Percentiles rank a stretch among this genome's conserved stretches.
Evolutionary conservation across 2,113 vertebrate species (phyloP).

Genomic region (Myotis yumanensis): DNA sequence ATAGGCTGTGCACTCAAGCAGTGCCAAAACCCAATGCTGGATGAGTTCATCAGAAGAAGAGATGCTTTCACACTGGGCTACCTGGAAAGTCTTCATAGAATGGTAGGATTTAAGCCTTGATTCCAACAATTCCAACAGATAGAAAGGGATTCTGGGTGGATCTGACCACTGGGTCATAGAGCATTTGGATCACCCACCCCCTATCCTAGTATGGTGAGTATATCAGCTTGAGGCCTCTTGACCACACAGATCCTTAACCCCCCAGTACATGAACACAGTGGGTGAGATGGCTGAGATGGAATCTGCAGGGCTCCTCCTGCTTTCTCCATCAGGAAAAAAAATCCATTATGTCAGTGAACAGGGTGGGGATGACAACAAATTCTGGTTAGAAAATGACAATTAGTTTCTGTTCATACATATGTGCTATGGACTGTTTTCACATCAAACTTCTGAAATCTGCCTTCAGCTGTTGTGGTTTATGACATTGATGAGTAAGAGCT

Average conservation of each 20-base stretch:
- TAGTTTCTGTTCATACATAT: slow-evolving; percentile 22
- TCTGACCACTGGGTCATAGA: background rate
- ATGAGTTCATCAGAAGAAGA: background rate
- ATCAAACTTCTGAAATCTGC: background rate
- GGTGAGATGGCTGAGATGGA: background rate
- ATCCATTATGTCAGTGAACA: background rate
- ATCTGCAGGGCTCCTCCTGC: background rate
- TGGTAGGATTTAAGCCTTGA: background rate
- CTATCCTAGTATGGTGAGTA: accelerated
- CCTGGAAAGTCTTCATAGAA: background rate
- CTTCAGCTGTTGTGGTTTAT: slow-evolving; percentile 11
- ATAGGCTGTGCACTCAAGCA: accelerated
- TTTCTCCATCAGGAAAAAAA: background rate
- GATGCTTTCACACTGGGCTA: background rate
- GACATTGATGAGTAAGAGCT: slow-evolving; percentile 27
- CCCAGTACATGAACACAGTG: accelerated
- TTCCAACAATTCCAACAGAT: background rate
- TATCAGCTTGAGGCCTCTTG: background rate
- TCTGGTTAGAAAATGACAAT: background rate
- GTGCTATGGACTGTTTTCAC: background rate
- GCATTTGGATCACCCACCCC: accelerated
- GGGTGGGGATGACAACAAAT: background rate
- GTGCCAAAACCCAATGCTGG: background rate
- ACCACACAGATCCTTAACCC: background rate
- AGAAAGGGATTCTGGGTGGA: background rate